Evolutionary conservation across 2,888 invertebrate species (phyloP).

Genomic region (Coleophora deauratella): DNA sequence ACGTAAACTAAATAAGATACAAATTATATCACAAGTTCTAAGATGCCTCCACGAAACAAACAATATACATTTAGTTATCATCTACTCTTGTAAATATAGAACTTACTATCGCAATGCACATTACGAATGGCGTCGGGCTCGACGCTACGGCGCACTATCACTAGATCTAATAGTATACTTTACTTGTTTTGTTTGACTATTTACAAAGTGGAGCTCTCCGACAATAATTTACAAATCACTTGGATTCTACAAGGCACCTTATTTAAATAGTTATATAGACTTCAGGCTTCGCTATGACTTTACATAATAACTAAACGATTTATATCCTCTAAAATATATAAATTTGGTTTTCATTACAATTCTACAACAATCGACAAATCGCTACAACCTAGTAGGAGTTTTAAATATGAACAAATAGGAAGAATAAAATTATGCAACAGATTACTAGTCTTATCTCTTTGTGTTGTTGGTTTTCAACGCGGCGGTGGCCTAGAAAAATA

Average conservation of each 20-base stretch:
- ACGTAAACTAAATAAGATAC: slow-evolving; percentile 61
- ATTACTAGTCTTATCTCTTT: slow-evolving; percentile 55
- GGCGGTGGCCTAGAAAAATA: slow-evolving; percentile 22
- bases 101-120: slow-evolving; percentile 44
- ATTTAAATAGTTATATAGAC: slow-evolving; percentile 68
- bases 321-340: slow-evolving; percentile 73
- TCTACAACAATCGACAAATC: slow-evolving; percentile 68
- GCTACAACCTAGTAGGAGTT: slow-evolving; percentile 70
- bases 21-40: slow-evolving; percentile 71
- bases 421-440: slow-evolving; percentile 72
- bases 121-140: slow-evolving; percentile 49
- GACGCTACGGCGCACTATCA: slow-evolving; percentile 57
- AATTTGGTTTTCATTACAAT: slow-evolving; percentile 71
- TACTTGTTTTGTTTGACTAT: slow-evolving; percentile 59
- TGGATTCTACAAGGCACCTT: slow-evolving; percentile 68
- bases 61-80: slow-evolving; percentile 60
- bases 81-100: slow-evolving; percentile 41
- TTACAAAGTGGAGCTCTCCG: slow-evolving; percentile 59
- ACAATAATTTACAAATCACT: slow-evolving; percentile 68
- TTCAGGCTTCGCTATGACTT: slow-evolving; percentile 71
- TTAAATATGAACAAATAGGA: slow-evolving; percentile 70
- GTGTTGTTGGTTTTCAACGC: slow-evolving; percentile 47
- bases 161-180: slow-evolving; percentile 68
- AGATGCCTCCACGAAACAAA: slow-evolving; percentile 71
- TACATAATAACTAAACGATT: slow-evolving; percentile 67